phyloP scores from a whole-genome alignment of 2,113 vertebrate genomes.

The Gobiocypris rarus region DNA sequence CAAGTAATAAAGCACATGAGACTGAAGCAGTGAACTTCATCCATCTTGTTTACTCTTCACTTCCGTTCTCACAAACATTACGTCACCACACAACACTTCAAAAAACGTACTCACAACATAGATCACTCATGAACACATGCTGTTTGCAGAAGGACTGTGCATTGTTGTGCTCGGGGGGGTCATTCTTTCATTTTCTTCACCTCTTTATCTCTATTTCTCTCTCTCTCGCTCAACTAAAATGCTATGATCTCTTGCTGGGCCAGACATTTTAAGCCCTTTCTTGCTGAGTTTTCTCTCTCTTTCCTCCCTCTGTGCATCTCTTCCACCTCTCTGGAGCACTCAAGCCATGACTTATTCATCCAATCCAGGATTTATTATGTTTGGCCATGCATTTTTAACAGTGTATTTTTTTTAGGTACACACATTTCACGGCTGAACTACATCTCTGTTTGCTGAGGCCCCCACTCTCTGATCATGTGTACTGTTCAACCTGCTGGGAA shows the following conservation, averaged over 20 bases:
- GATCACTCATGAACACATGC: too few relatives aligned
- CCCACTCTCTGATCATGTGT: neutral
- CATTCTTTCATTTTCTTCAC: constrained; percentile 5
- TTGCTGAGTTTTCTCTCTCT: neutral
- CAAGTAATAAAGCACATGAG: too few relatives aligned
- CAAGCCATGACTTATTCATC: constrained; percentile 60
- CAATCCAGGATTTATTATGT: constrained; percentile 49
- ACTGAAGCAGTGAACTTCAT: too few relatives aligned
- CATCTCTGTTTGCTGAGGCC: constrained; percentile 22
- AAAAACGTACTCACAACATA: too few relatives aligned
- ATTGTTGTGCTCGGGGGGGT: neutral
- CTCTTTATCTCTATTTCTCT: constrained; percentile 5
- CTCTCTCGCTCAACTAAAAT: neutral
- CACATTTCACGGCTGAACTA: constrained; percentile 33
- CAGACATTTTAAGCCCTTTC: constrained; percentile 32
- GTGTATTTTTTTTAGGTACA: constrained; percentile 43
- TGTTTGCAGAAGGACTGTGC: constrained; percentile 10
- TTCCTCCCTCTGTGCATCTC: constrained; percentile 12
- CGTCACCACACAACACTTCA: too few relatives aligned
- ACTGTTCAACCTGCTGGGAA: neutral
- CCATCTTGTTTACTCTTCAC: too few relatives aligned
- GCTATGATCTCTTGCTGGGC: constrained; percentile 39
- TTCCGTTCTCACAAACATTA: too few relatives aligned
- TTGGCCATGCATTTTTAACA: constrained; percentile 53
- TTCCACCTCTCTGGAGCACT: constrained; percentile 52